Evolutionary conservation across 2,888 invertebrate species (phyloP), one percentile per base, ranked within the genome.

Genomic region (Hermaeophaga mercurialis): DNA sequence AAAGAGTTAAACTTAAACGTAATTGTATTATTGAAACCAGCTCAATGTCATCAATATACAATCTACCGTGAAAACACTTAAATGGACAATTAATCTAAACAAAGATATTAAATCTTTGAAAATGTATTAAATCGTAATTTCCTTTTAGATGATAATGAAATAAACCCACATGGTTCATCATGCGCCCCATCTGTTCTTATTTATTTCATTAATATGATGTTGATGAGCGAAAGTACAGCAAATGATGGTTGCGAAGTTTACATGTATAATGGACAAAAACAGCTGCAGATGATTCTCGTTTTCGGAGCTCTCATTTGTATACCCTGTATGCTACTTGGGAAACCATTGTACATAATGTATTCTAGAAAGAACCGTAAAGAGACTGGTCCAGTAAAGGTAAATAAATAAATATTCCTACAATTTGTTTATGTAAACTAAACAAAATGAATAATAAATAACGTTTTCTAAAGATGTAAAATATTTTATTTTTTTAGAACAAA

Each of bases 131-230:
- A n/a, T n/a, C n/a, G n/a, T n/a, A n/a, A n/a, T n/a, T n/a, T n/a
- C n/a, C n/a, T n/a, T n/a, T n/a, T n/a, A n/a, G n/a, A n/a, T n/a
- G n/a, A n/a, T n/a, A n/a, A n/a, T n/a, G n/a, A n/a, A n/a, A n/a
- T 56, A 9, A 50, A 61, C 3, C 56, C 58, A 24, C 69, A 70
- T 46, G 74, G 76, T 8, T 79, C 86, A 0, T 79, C 80, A 11
- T 86, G 85, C 71, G 90, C 91, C 0, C 91, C 90, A 1, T 88
- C 88, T 9, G 84, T 91, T 5, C 81, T 91, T 7, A 89, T 90
- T 64, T 83, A 85, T 64, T 86, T 90, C 70, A 91, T 90, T 73
- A 89, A 89, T 74, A 90, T 90, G 90, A 86, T 89, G 77, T 75
- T 90, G 69, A 82, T 87, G 59, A 74, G 75, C 56, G 62, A 63